A percentile compares a stretch with the other conserved stretches of the same genome.
Evolutionary conservation across 2,113 vertebrate species (phyloP).

Genomic region (Trinectes maculatus): DNA sequence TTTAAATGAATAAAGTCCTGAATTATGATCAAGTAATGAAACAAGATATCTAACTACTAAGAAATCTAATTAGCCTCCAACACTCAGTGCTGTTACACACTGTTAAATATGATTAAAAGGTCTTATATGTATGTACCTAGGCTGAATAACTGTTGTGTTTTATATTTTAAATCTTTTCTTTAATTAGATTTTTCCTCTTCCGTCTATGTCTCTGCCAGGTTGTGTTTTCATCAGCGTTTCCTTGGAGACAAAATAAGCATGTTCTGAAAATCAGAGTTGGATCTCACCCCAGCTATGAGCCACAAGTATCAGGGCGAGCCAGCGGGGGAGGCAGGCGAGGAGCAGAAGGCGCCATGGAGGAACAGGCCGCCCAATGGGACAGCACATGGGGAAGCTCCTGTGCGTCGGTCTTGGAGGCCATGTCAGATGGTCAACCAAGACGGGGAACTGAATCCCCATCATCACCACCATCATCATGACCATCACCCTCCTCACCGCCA

Average conservation of each 20-base stretch:
- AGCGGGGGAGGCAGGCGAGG: constrained; percentile 44
- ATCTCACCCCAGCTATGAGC: constrained; percentile 71
- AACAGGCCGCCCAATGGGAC: constrained; percentile 64
- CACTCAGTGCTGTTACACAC: too few relatives aligned
- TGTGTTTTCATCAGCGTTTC: constrained; percentile 34
- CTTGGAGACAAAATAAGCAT: constrained; percentile 46
- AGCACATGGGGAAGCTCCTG: constrained; percentile 48
- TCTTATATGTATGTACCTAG: too few relatives aligned
- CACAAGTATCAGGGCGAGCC: constrained; percentile 67
- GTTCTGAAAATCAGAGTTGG: constrained; percentile 45
- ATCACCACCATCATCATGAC: constrained; percentile 63
- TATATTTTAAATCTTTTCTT: not conserved
- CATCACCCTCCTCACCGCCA: constrained; percentile 50
- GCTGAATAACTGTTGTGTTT: not conserved
- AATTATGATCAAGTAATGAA: not conserved
- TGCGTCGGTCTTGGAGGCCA: constrained; percentile 79
- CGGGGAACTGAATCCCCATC: constrained; percentile 64
- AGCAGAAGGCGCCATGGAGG: constrained; percentile 43
- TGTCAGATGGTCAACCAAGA: constrained; percentile 81
- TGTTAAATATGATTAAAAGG: too few relatives aligned
- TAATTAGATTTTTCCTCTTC: not conserved
- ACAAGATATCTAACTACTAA: not conserved
- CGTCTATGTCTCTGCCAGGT: constrained; percentile 20
- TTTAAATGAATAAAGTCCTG: too few relatives aligned
- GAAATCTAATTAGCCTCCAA: too few relatives aligned